Percentiles rank a stretch among this genome's conserved stretches.
Evolutionary conservation across 2,113 vertebrate species (phyloP).

Genomic region (Poecile atricapillus): DNA sequence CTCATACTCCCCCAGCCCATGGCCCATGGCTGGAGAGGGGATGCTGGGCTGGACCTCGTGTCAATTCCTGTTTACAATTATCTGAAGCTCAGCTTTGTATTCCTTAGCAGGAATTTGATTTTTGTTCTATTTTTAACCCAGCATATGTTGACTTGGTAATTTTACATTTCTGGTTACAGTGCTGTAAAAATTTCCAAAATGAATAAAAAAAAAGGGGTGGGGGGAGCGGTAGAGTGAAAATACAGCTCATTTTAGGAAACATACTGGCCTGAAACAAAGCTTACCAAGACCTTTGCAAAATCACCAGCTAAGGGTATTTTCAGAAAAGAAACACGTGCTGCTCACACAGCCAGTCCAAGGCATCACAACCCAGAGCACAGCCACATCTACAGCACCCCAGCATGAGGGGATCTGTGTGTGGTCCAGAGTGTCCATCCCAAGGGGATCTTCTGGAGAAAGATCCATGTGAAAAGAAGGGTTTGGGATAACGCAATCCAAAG

Average conservation of each 20-base stretch:
- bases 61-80: not conserved
- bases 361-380: not conserved
- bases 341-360: not conserved
- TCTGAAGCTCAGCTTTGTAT: not conserved
- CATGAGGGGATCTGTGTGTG: not conserved
- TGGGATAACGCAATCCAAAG: not conserved
- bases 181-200: not conserved
- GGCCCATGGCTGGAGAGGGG: not conserved
- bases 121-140: not conserved
- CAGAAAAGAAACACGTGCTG: rapidly evolving
- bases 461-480: not conserved
- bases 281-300: not conserved
- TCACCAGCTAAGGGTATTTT: not conserved
- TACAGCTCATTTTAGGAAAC: not conserved
- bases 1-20: not conserved
- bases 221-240: not conserved
- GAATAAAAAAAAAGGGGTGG: not conserved
- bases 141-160: not conserved
- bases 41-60: not conserved
- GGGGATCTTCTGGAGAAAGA: not conserved
- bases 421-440: not conserved
- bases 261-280: not conserved
- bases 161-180: not conserved
- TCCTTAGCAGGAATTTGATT: not conserved
- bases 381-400: too few species aligned